Evolutionary conservation across 2,797 vertebrate genomes (phyloP).

Genomic region (Adelosebastes latens): DNA sequence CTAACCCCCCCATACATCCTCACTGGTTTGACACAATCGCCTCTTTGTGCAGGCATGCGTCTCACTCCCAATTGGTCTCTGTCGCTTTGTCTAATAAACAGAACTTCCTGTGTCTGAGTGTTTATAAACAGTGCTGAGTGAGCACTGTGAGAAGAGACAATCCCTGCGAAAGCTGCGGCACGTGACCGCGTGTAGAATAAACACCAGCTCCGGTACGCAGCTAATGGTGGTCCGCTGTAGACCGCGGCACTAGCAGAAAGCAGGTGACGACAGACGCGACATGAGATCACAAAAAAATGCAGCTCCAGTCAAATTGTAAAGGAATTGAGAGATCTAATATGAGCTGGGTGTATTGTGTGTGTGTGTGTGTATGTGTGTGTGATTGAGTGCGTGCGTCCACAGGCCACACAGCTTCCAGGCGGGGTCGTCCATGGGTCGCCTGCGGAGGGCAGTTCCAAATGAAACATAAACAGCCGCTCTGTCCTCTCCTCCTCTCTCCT

Average conservation of each 20-base stretch:
- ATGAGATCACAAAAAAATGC: constrained; percentile 25
- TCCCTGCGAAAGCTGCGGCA: constrained; percentile 53
- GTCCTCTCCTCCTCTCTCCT: constrained; percentile 70
- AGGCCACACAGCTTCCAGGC: constrained; percentile 84
- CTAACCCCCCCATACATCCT: constrained; percentile 20
- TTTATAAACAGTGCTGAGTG: constrained; percentile 78
- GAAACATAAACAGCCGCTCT: constrained; percentile 91
- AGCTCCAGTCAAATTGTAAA: constrained; percentile 13
- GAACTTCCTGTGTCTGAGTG: constrained; percentile 79
- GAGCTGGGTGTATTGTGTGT: constrained; percentile 12
- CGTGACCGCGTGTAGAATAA: constrained; percentile 56
- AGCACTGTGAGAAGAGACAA: constrained; percentile 68
- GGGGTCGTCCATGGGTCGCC: constrained; percentile 89
- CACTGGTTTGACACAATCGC: constrained; percentile 47
- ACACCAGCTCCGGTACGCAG: constrained; percentile 46
- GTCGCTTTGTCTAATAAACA: constrained; percentile 79
- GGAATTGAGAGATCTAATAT: constrained; percentile 20
- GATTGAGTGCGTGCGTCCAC: constrained; percentile 29
- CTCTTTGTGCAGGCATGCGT: constrained; percentile 45
- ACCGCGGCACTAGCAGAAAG: constrained; percentile 13
- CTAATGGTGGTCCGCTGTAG: constrained; percentile 39
- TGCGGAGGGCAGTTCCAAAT: constrained; percentile 88
- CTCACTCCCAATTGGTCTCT: constrained; percentile 68
- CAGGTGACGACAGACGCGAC: constrained; percentile 45
- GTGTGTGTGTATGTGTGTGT: not conserved